Conservation (phyloP, 2,797 vertebrate species). For the Gallirallus australis region DNA sequence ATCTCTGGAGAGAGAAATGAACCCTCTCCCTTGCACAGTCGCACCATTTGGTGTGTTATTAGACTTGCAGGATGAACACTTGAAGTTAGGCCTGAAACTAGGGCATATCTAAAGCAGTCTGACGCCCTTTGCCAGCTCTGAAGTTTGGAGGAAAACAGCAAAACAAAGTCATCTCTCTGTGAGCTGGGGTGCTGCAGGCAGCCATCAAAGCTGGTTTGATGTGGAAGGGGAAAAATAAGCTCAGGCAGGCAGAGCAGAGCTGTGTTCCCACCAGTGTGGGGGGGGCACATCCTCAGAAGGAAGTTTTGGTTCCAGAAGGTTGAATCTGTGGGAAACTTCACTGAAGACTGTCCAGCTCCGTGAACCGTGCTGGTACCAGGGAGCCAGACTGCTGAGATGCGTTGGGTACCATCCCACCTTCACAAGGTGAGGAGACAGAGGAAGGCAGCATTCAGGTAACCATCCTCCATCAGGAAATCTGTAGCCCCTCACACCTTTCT, state of each 20-base stretch:
- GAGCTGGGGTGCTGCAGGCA: not conserved
- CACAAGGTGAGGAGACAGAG: accelerated
- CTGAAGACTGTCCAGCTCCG: not conserved
- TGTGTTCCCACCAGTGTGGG: accelerated
- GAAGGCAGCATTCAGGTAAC: accelerated
- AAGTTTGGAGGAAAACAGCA: not conserved
- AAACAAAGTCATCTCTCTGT: not conserved
- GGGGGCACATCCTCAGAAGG: accelerated
- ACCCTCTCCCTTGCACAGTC: not conserved
- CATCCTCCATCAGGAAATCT: not conserved
- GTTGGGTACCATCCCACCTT: not conserved
- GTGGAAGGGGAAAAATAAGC: not conserved
- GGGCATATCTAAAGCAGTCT: not conserved
- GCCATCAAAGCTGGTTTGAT: not conserved
- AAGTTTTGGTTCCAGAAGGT: not conserved
- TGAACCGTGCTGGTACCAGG: accelerated
- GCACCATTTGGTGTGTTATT: not conserved
- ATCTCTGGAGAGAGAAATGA: not conserved
- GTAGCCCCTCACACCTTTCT: not conserved
- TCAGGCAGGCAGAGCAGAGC: not conserved
- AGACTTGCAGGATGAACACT: not conserved
- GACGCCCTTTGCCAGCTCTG: not conserved
- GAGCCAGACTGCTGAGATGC: not conserved
- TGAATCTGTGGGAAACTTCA: not conserved
- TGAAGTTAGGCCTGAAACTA: not conserved